phyloP scores from a whole-genome alignment of 2,113 vertebrate species.

The Atrichornis clamosus region DNA sequence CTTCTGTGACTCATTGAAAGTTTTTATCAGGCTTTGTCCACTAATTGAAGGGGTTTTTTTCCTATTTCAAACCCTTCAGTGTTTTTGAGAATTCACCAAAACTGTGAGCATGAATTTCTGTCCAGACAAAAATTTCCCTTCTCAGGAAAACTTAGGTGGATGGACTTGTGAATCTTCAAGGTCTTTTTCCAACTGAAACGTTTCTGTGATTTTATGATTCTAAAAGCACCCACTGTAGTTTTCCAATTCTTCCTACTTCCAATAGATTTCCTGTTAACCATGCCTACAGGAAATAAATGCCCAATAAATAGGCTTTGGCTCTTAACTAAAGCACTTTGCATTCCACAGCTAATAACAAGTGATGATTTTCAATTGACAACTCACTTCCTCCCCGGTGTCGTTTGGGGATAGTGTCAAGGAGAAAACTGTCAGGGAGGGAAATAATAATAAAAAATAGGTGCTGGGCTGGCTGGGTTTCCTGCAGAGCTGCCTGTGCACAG shows the following conservation, averaged over 20 bases:
- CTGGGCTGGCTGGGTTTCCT: slow-evolving; percentile 75
- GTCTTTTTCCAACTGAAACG: not conserved
- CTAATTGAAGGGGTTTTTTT: not conserved
- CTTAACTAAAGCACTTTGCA: not conserved
- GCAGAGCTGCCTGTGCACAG: slow-evolving; percentile 73
- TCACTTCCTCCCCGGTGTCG: not conserved
- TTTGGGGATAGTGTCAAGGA: slow-evolving; percentile 41
- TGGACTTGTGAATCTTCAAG: not conserved
- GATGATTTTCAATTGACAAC: not conserved
- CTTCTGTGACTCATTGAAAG: not conserved
- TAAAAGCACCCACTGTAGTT: not conserved
- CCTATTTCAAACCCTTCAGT: not conserved
- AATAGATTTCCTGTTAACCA: not conserved
- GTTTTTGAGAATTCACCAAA: not conserved
- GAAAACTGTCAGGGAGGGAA: slow-evolving; percentile 31
- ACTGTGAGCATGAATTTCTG: not conserved
- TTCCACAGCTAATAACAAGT: not conserved
- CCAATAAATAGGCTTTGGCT: not conserved
- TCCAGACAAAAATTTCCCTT: not conserved
- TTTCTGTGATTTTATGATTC: not conserved
- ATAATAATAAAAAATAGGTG: not conserved
- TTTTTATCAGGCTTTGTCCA: not conserved
- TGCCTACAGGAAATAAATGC: slow-evolving; percentile 23
- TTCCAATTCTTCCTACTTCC: not conserved
- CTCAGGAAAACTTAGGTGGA: not conserved